Percentiles rank a stretch among this genome's conserved stretches.
These are phyloP conservation scores for Protodeltote pygarga DNA, from an alignment of 2,888 invertebrate genomes.

Conservation along the genomic window DNA sequence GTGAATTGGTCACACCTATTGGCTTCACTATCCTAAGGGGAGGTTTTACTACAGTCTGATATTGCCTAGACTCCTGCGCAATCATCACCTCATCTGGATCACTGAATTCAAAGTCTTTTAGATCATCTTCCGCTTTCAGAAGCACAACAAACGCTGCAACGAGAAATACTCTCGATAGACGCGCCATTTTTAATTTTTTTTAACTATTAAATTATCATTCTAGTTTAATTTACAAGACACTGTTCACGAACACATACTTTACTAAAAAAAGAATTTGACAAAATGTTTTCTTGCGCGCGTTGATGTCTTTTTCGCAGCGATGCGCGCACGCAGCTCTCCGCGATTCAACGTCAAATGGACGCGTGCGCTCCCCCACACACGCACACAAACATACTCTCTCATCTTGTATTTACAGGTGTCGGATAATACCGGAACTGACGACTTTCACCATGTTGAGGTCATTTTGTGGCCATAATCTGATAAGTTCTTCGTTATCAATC, in stretches of 20 bases:
- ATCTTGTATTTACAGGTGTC: conserved; percentile 75
- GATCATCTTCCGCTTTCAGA: conserved; percentile 61
- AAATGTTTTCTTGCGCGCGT: conserved; percentile 50
- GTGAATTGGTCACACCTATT: conserved; percentile 77
- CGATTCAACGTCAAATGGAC: conserved; percentile 70
- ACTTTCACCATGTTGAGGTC: conserved; percentile 78
- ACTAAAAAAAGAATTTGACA: background rate
- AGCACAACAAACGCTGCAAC: conserved; percentile 55
- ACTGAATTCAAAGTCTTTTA: conserved; percentile 71
- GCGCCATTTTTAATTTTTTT: conserved; percentile 59
- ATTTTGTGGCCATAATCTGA: conserved; percentile 65
- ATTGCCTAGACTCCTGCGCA: conserved; percentile 78
- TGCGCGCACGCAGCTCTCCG: conserved; percentile 73
- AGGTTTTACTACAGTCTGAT: conserved; percentile 73
- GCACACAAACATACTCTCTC: conserved; percentile 67
- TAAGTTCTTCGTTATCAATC: conserved; percentile 67
- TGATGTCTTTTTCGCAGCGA: conserved; percentile 53
- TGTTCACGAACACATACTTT: conserved; percentile 44
- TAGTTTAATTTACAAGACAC: conserved; percentile 20
- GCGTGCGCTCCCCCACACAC: conserved; percentile 64
- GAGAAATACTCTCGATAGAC: conserved; percentile 49
- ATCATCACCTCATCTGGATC: conserved; percentile 79
- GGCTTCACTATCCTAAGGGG: conserved; percentile 71
- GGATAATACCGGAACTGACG: conserved; percentile 80
- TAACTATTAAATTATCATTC: conserved; percentile 10